Percentiles rank a stretch among this genome's conserved stretches.
Evolutionary conservation across 2,797 vertebrate species (phyloP).

Genomic region (Gobio occitaniae): DNA sequence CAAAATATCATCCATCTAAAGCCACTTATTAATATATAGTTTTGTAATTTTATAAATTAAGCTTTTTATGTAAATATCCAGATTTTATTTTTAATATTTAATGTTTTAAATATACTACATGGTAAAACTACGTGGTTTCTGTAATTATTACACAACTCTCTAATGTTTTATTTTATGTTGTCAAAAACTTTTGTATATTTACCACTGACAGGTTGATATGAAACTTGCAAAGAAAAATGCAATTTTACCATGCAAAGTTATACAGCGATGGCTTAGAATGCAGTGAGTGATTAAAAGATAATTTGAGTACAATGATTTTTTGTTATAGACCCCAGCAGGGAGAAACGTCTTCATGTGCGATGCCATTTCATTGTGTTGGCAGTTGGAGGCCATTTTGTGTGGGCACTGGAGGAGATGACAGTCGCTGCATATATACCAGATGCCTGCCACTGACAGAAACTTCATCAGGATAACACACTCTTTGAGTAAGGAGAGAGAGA

Average conservation of each 20-base stretch:
- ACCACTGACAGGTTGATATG: not conserved
- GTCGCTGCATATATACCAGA: conserved; percentile 30
- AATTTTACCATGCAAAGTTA: not conserved
- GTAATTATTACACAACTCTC: not conserved
- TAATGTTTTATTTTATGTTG: not conserved
- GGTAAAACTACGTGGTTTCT: not conserved
- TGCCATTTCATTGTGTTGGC: conserved; percentile 47
- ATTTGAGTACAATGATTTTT: not conserved
- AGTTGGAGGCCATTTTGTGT: conserved; percentile 57
- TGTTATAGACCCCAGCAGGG: conserved; percentile 34
- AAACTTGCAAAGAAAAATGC: not conserved
- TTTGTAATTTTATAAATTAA: not conserved
- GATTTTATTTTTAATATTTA: not conserved
- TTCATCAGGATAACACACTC: conserved; percentile 35
- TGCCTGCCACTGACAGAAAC: conserved; percentile 41
- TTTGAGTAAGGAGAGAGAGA: not conserved
- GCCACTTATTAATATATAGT: not conserved
- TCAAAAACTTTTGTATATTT: not conserved
- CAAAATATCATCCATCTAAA: not conserved
- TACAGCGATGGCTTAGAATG: not conserved
- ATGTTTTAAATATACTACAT: not conserved
- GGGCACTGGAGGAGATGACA: conserved; percentile 25
- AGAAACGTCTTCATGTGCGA: conserved; percentile 33
- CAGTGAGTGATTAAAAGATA: not conserved
- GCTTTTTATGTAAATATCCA: not conserved